A percentile compares a stretch with the other conserved stretches of the same genome.
Conservation (phyloP, 2,888 invertebrate species). For the Leuctra nigra region DNA sequence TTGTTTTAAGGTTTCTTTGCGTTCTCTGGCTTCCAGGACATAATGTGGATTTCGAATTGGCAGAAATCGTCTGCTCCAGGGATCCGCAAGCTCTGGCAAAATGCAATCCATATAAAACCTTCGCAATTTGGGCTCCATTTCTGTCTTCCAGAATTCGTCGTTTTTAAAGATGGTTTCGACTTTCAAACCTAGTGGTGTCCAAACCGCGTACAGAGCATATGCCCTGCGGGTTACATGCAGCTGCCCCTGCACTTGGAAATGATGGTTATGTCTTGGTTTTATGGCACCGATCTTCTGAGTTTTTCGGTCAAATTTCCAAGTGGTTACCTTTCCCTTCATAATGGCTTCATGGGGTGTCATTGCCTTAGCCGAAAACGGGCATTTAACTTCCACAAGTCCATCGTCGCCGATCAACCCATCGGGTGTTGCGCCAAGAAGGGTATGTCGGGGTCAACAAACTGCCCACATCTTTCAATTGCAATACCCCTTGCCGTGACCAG, state of each 20-base stretch:
- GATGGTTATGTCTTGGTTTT: slow-evolving; percentile 16
- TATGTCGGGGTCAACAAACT: not conserved
- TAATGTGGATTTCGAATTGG: slow-evolving; percentile 6
- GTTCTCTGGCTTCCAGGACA: not conserved
- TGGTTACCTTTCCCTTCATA: not conserved
- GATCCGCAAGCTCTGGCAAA: slow-evolving; percentile 27
- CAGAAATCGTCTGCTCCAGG: slow-evolving; percentile 7
- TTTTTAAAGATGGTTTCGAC: slow-evolving; percentile 22
- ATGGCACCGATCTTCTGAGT: slow-evolving; percentile 1
- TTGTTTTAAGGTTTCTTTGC: not conserved
- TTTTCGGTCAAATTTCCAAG: not conserved
- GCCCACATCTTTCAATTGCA: not conserved
- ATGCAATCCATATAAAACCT: too few species aligned
- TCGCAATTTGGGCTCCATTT: slow-evolving; percentile 21
- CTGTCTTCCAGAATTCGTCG: slow-evolving; percentile 24
- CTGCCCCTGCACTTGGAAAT: slow-evolving; percentile 3
- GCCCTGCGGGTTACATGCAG: not conserved
- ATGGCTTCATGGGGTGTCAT: not conserved
- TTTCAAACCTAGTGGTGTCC: slow-evolving; percentile 23
- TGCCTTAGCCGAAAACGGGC: not conserved
- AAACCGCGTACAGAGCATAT: not conserved
- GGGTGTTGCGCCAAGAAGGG: not conserved
- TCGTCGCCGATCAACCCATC: not conserved
- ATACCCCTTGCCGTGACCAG: not conserved
- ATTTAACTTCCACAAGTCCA: not conserved